A percentile compares a stretch with the other conserved stretches of the same genome.
phyloP scores from a whole-genome alignment of 1,140 invertebrate species.

The Drosophila jambulina region DNA sequence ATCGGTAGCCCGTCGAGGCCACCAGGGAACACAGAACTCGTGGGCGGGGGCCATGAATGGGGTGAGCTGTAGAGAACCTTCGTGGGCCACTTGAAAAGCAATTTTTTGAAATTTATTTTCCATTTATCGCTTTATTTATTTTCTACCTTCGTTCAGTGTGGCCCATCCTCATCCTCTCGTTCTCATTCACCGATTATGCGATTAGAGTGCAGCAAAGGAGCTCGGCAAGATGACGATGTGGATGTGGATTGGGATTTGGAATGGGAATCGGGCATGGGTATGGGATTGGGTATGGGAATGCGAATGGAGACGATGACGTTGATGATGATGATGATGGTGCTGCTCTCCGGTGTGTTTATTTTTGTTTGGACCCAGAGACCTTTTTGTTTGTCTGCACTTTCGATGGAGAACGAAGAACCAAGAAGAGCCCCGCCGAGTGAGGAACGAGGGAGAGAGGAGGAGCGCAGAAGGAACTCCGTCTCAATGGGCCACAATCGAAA shows the following conservation, averaged over 20 bases:
- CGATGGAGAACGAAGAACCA: conserved; percentile 21
- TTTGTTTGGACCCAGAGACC: conserved; percentile 67
- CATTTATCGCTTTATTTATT: conserved; percentile 83
- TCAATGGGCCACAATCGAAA: conserved; percentile 80
- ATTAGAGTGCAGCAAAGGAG: conserved; percentile 68
- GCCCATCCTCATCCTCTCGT: conserved; percentile 21
- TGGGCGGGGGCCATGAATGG: conserved; percentile 18
- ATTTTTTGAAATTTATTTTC: conserved; percentile 79
- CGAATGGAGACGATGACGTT: conserved; percentile 15
- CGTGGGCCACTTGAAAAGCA: conserved; percentile 75
- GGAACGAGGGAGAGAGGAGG: neutral
- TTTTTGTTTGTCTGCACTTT: conserved; percentile 55
- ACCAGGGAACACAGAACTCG: conserved; percentile 19
- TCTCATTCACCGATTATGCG: conserved; percentile 63
- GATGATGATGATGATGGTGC: conserved; percentile 37
- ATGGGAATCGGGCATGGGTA: neutral
- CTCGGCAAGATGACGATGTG: conserved; percentile 42
- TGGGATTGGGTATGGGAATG: conserved; percentile 20
- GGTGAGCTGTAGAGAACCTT: conserved; percentile 28
- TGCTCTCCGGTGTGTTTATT: conserved; percentile 66
- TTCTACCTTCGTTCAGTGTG: conserved; percentile 69
- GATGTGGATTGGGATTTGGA: conserved; percentile 19
- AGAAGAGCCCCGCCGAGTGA: conserved; percentile 2
- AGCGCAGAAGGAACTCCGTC: conserved; percentile 28
- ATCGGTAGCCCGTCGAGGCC: conserved; percentile 31